Evolutionary conservation across 2,797 vertebrate genomes (phyloP).

Genomic region (Labeo calbasu): DNA sequence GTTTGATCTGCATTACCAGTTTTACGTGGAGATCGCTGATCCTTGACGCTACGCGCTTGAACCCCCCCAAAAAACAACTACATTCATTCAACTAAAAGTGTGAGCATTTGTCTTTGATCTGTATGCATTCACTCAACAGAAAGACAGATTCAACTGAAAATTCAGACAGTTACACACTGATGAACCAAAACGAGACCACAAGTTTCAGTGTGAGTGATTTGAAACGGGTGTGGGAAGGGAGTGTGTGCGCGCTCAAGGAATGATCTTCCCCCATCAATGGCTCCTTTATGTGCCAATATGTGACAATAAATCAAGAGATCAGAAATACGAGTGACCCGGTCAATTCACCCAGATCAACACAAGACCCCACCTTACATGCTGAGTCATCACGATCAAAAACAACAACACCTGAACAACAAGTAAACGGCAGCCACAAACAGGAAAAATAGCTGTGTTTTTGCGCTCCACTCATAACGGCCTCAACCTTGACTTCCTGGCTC

Average conservation of each 20-base stretch:
- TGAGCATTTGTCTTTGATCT: not conserved
- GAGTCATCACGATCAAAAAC: slow-evolving; percentile 32
- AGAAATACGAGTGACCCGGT: not conserved
- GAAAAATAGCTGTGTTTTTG: slow-evolving; percentile 57
- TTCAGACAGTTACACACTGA: slow-evolving; percentile 42
- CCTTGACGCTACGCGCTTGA: no score
- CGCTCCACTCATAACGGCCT: slow-evolving; percentile 53
- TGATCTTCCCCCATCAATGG: slow-evolving; percentile 1
- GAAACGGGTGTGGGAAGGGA: slow-evolving; percentile 16
- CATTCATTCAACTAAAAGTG: not conserved
- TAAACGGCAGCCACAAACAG: slow-evolving; percentile 35
- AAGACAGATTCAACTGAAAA: slow-evolving; percentile 19
- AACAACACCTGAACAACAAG: not conserved
- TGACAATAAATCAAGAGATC: not conserved
- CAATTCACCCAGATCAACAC: not conserved
- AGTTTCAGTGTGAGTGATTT: slow-evolving; percentile 56
- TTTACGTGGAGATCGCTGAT: no score
- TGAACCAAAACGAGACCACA: slow-evolving; percentile 52
- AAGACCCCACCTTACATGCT: not conserved
- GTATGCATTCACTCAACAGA: not conserved
- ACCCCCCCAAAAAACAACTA: not conserved
- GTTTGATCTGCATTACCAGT: no score
- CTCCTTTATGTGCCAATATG: not conserved
- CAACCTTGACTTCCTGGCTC: slow-evolving; percentile 58
- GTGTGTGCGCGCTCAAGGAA: slow-evolving; percentile 55